Conservation (phyloP, 2,113 vertebrate species). For the Nothocercus nigrocapillus region DNA sequence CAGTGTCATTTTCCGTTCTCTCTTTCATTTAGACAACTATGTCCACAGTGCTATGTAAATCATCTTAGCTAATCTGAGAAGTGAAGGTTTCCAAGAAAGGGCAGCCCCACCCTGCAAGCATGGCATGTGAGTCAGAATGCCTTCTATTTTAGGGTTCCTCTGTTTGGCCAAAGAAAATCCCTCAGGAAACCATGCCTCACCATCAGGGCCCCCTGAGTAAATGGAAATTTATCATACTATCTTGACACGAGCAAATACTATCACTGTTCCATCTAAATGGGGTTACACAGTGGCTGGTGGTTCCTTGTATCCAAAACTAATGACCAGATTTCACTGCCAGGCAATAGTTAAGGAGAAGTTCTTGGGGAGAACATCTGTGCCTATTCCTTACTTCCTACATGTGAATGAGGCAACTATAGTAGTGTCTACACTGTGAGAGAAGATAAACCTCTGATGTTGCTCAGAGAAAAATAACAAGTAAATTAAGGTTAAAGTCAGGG, state of each 20-base stretch:
- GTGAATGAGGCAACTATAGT: not conserved
- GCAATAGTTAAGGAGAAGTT: not conserved
- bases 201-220: constrained; percentile 14
- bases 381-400: not conserved
- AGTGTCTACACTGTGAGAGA: not conserved
- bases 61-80: constrained; percentile 61
- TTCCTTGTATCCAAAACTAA: not conserved
- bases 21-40: constrained; percentile 42
- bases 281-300: constrained; percentile 20
- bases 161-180: constrained; percentile 72
- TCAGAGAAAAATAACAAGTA: not conserved
- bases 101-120: constrained; percentile 65
- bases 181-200: constrained; percentile 72
- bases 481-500: not conserved
- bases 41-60: constrained; percentile 61
- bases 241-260: constrained; percentile 31
- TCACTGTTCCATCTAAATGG: constrained; percentile 27
- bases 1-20: constrained; percentile 11
- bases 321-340: constrained; percentile 34
- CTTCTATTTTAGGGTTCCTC: constrained; percentile 66
- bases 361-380: not conserved
- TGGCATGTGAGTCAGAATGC: constrained; percentile 71
- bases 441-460: constrained; percentile 11
- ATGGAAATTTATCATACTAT: constrained; percentile 54
- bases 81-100: constrained; percentile 62